Evolutionary conservation across 2,797 vertebrate genomes (phyloP), one percentile per base, ranked within the genome.

Genomic region (Aulostomus chinensis): DNA sequence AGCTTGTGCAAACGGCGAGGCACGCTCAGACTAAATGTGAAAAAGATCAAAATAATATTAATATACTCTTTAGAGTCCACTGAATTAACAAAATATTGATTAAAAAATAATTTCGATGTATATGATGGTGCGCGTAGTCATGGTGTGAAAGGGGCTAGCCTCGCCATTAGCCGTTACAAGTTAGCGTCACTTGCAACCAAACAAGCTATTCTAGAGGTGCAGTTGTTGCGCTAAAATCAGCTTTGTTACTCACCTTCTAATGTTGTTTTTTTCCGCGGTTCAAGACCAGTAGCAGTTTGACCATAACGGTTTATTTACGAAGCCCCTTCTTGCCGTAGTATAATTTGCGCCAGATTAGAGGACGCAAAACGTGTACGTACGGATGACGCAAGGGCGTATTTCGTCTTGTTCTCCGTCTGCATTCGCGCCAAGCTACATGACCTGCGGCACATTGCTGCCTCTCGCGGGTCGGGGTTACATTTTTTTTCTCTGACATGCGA

Each of bases 231-330:
- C 9, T 8, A 6, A 5, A 16, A 0, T 33, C 0, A 20, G 12
- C 1, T 16, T 10, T 1, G 17, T 6, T 3, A 36, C 26, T 49
- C 46, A 75, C 83, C 70, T 59, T 49, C 33, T 7, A 7, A 14
- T 0, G 15, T 36, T 15, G 11, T 37, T 45, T 33, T 17, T 47
- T 59, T 7, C 6, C 5, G 18, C 11, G 13, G 16, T 2, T 25
- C 1, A 3, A 5, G 1, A 4, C 32, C 45, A 11, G 11, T 0
- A 0, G 11, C 24, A 16, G 9, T 0, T 33, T n/a, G 24, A 6
- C 1, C 3, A 14, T 9, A 2, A 3, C 1, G 17, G 5, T 2
- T 14, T 14, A 21, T 2, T 13, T 13, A 31, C 29, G 28, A 42
- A 12, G 22, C 48, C 5, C 5, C n/a, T 14, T 33, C 33, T 16